Percentiles rank a stretch among this genome's conserved stretches.
Evolutionary conservation across 2,797 vertebrate species (phyloP).

Genomic region (Leucoraja ocellata): DNA sequence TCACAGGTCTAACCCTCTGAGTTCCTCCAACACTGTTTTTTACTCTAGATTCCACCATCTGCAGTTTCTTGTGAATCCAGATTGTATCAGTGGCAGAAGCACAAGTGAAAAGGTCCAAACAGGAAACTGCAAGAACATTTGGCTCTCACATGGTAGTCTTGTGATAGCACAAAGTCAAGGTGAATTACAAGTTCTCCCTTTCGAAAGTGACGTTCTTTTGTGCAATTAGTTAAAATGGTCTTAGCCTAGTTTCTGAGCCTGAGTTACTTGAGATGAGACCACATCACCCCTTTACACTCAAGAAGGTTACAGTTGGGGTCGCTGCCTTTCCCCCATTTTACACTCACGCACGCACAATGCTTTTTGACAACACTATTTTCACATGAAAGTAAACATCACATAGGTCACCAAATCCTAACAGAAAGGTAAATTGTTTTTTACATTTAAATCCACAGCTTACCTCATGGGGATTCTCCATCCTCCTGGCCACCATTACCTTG

Average conservation of each 20-base stretch:
- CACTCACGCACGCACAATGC: background rate
- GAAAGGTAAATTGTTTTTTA: background rate
- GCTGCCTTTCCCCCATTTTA: background rate
- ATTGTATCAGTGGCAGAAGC: background rate
- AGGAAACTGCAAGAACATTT: background rate
- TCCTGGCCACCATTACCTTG: conserved; percentile 80
- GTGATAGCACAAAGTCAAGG: too few relatives aligned
- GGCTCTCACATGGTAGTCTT: background rate
- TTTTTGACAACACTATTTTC: background rate
- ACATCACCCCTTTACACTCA: background rate
- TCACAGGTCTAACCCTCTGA: too few relatives aligned
- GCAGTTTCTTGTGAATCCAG: background rate
- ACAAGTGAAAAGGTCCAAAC: background rate
- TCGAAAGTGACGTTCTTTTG: too few relatives aligned
- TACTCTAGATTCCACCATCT: too few relatives aligned
- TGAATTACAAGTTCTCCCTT: too few relatives aligned
- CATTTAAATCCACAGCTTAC: conserved; percentile 43
- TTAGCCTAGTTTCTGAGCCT: background rate
- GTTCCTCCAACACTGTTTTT: too few relatives aligned
- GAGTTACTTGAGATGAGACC: background rate
- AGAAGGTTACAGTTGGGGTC: background rate
- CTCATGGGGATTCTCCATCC: conserved; percentile 53
- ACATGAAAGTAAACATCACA: background rate
- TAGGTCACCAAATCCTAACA: background rate
- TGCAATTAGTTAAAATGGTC: too few relatives aligned